phyloP scores from a whole-genome alignment of 2,888 invertebrate species.

The Acronicta psi region DNA sequence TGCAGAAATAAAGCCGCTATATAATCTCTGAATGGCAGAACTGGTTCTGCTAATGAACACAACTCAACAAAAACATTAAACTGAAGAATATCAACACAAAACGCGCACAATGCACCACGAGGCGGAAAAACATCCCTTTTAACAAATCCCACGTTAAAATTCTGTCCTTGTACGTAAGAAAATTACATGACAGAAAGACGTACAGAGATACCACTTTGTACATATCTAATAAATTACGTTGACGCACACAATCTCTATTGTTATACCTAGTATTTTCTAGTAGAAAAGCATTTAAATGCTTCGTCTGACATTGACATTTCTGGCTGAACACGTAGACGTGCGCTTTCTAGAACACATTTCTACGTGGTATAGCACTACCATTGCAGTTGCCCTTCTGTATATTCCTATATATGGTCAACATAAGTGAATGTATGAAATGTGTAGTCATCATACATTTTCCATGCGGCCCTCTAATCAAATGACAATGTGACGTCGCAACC shows the following conservation, averaged over 20 bases:
- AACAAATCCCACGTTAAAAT: constrained; percentile 25
- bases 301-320: too few species aligned
- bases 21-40: constrained; percentile 7
- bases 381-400: neutral
- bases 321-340: too few species aligned
- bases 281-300: too few species aligned
- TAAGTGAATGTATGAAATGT: constrained; percentile 13
- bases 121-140: constrained; percentile 27
- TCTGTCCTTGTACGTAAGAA: constrained; percentile 17
- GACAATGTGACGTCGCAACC: constrained; percentile 24
- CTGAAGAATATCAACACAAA: constrained; percentile 9
- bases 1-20: too few species aligned
- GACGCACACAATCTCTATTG: neutral
- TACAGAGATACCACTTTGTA: neutral
- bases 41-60: constrained; percentile 24
- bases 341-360: too few species aligned
- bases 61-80: constrained; percentile 13
- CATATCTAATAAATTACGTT: neutral
- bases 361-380: too few species aligned
- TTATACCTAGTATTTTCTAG: too few species aligned
- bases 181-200: neutral
- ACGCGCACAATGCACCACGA: constrained; percentile 27
- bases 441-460: constrained; percentile 28
- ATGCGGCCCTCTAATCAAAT: constrained; percentile 35
- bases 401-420: neutral